Evolutionary conservation across 2,797 vertebrate species (phyloP).

Genomic region (Pseudomugil tenellus): DNA sequence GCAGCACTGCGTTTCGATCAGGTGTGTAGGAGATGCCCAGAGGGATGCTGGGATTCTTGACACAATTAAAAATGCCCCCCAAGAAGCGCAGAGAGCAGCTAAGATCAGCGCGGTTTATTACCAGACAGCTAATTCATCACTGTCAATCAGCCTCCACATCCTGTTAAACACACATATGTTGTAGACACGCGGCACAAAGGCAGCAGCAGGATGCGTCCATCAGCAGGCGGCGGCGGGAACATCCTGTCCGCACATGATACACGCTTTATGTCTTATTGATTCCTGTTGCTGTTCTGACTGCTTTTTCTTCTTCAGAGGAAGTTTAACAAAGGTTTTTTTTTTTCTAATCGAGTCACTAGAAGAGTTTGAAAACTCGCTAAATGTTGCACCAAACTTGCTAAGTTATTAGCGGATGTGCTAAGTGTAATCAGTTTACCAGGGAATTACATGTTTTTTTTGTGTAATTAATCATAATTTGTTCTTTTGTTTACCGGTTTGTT

Average conservation of each 20-base stretch:
- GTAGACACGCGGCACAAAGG: conserved; percentile 41
- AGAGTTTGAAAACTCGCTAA: too few relatives aligned
- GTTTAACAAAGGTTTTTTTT: background rate
- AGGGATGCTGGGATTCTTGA: conserved; percentile 71
- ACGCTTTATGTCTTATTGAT: conserved; percentile 14
- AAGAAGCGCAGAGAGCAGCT: conserved; percentile 66
- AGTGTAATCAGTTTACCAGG: too few relatives aligned
- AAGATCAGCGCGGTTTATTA: conserved; percentile 79
- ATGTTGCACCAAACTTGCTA: too few relatives aligned
- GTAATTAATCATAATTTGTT: too few relatives aligned
- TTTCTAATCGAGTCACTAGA: too few relatives aligned
- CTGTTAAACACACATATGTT: conserved; percentile 29
- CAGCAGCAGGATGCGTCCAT: conserved; percentile 17
- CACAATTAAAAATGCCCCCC: conserved; percentile 80
- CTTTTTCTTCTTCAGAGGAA: too few relatives aligned
- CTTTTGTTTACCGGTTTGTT: too few relatives aligned
- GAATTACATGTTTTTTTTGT: too few relatives aligned
- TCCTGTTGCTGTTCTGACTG: background rate
- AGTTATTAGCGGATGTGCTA: too few relatives aligned
- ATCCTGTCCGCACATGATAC: background rate
- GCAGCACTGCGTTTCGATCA: conserved; percentile 19
- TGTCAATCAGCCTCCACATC: conserved; percentile 65
- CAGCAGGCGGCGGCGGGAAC: conserved; percentile 17
- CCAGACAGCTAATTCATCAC: conserved; percentile 80
- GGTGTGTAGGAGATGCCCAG: conserved; percentile 42